Percentiles rank a stretch among this genome's conserved stretches.
Conservation (phyloP, 2,797 vertebrate genomes). For the Sebastiscus tertius region DNA sequence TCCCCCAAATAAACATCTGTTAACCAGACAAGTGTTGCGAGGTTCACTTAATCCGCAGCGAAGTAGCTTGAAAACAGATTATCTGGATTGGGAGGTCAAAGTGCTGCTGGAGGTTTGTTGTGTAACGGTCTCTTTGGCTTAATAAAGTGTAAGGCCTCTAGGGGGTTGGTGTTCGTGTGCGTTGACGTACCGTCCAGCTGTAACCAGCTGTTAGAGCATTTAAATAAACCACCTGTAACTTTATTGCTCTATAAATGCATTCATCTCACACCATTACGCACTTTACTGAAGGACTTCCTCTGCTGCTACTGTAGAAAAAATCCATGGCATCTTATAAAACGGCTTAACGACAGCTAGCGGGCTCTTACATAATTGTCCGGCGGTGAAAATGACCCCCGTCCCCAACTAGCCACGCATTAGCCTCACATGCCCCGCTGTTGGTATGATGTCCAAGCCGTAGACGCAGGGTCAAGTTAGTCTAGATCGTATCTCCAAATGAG, state of each 20-base stretch:
- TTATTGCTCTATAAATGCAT: conserved; percentile 43
- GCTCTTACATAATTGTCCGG: conserved; percentile 34
- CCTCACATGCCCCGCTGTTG: conserved; percentile 29
- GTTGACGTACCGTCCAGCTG: not conserved
- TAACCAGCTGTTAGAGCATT: conserved; percentile 24
- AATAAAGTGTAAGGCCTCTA: conserved; percentile 1
- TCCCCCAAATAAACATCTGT: conserved; percentile 47
- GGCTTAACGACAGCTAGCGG: not conserved
- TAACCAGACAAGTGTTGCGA: conserved; percentile 45
- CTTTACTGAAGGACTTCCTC: conserved; percentile 16
- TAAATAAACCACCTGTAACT: conserved; percentile 49
- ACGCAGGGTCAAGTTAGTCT: conserved; percentile 63
- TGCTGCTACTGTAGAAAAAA: conserved; percentile 30
- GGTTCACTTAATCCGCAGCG: conserved; percentile 4
- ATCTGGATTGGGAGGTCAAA: conserved; percentile 44
- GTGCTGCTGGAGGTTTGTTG: conserved; percentile 32
- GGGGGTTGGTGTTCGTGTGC: conserved; percentile 10
- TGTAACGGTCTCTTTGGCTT: conserved; percentile 20
- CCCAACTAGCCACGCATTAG: conserved; percentile 10
- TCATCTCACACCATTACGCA: conserved; percentile 34
- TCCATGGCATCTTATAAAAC: conserved; percentile 22
- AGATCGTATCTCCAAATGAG: conserved; percentile 72
- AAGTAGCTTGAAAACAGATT: conserved; percentile 30
- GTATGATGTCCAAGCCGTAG: conserved; percentile 17
- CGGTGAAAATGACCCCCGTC: conserved; percentile 16